Percentiles rank a stretch among this genome's conserved stretches.
Conservation (phyloP, 2,888 invertebrate genomes). For the Pristionchus entomophagus region DNA sequence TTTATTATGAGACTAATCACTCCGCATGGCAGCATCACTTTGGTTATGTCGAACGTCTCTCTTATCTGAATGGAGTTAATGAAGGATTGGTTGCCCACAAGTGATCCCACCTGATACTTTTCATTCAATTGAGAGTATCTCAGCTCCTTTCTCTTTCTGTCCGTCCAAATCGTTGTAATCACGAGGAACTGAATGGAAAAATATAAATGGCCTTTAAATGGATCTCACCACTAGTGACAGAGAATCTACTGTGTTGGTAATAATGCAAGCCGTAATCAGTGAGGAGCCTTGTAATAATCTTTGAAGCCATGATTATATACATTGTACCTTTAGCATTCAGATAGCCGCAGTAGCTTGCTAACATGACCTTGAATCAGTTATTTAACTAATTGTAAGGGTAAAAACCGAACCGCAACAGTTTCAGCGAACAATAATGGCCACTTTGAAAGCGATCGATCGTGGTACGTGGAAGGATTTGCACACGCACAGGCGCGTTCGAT, state of each 20-base stretch:
- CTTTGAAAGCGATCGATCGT: background rate
- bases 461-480: background rate
- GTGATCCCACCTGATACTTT: background rate
- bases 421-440: background rate
- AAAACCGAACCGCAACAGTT: background rate
- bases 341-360: background rate
- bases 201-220: background rate
- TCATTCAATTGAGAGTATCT: background rate
- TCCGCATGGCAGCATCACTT: conserved; percentile 4
- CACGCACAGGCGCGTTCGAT: background rate
- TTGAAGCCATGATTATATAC: no score
- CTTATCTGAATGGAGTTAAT: background rate
- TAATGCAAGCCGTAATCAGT: background rate
- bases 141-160: background rate
- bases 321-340: background rate
- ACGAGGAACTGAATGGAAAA: no score
- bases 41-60: background rate
- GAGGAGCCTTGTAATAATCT: no score
- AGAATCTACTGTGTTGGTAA: background rate
- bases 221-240: background rate
- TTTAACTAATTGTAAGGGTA: background rate
- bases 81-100: background rate
- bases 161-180: background rate
- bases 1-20: conserved; percentile 2
- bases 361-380: background rate